Percentiles rank a stretch among this genome's conserved stretches.
Conservation (phyloP, 2,113 vertebrate genomes). For the Trematocara zebra region DNA sequence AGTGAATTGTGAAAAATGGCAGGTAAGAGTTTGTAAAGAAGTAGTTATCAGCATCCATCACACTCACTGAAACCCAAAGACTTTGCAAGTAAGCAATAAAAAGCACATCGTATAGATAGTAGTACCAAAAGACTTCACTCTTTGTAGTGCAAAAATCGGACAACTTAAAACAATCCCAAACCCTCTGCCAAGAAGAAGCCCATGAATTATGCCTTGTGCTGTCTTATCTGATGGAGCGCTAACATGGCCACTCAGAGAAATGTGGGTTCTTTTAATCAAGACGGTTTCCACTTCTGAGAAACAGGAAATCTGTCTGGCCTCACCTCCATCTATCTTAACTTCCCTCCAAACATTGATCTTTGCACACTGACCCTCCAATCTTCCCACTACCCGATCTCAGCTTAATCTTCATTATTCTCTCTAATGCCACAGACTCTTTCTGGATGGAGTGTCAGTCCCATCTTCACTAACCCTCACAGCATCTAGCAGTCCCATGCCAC, state of each 20-base stretch:
- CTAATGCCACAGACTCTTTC: constrained; percentile 24
- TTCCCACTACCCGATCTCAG: constrained; percentile 24
- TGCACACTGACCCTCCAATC: constrained; percentile 42
- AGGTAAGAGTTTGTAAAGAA: not conserved
- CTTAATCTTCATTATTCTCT: constrained; percentile 70
- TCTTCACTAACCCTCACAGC: not conserved
- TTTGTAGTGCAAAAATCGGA: not conserved
- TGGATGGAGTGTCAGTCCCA: not conserved
- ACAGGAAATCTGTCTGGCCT: constrained; percentile 34
- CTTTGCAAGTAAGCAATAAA: not conserved
- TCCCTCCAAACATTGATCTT: constrained; percentile 34
- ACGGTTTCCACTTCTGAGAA: constrained; percentile 16
- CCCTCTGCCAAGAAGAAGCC: not conserved
- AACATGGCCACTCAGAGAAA: constrained; percentile 17
- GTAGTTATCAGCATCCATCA: not conserved
- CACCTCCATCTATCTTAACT: constrained; percentile 26
- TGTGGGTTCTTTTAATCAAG: constrained; percentile 39
- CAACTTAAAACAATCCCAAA: not conserved
- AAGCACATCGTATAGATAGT: not conserved
- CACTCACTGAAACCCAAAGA: not conserved
- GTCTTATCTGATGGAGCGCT: constrained; percentile 3
- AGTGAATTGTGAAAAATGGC: not conserved
- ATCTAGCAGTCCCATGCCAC: not conserved
- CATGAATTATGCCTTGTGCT: constrained; percentile 11
- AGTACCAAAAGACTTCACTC: not conserved